Evolutionary conservation across 2,113 vertebrate species (phyloP).

Genomic region (Blennius ocellaris): DNA sequence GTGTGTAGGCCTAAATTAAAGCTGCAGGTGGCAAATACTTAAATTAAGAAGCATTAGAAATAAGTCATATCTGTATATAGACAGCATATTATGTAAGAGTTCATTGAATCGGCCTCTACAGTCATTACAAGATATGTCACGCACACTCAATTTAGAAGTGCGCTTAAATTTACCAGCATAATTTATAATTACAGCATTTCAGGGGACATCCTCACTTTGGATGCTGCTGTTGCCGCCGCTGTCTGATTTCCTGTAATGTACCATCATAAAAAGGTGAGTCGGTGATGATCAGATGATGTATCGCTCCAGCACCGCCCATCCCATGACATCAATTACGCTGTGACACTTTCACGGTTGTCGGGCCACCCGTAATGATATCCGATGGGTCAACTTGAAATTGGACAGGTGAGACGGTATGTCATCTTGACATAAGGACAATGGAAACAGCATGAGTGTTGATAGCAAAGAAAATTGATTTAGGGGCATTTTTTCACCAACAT

Average conservation of each 20-base stretch:
- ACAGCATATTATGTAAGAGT: background rate
- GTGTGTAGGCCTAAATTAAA: conserved; percentile 49
- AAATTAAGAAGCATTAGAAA: background rate
- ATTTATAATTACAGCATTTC: conserved; percentile 22
- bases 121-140: conserved; percentile 5
- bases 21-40: conserved; percentile 12
- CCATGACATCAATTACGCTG: conserved; percentile 74
- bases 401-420: conserved; percentile 74
- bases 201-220: conserved; percentile 3
- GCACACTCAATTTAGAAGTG: conserved; percentile 11
- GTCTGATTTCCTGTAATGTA: conserved; percentile 36
- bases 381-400: conserved; percentile 78
- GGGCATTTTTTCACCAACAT: conserved; percentile 20
- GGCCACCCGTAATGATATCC: conserved; percentile 74
- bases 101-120: background rate
- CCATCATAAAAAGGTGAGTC: conserved; percentile 41
- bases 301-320: conserved; percentile 49
- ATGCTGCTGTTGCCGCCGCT: conserved; percentile 30
- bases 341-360: conserved; percentile 76
- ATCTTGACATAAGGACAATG: conserved; percentile 67
- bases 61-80: background rate
- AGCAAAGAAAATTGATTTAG: conserved; percentile 27
- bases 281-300: conserved; percentile 66
- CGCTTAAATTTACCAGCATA: conserved; percentile 1
- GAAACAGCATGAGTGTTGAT: conserved; percentile 43